A percentile compares a stretch with the other conserved stretches of the same genome.
Conservation (phyloP, 30 jellyfish, hydroid and myxozoan genomes). For the Haliclystus octoradiatus region DNA sequence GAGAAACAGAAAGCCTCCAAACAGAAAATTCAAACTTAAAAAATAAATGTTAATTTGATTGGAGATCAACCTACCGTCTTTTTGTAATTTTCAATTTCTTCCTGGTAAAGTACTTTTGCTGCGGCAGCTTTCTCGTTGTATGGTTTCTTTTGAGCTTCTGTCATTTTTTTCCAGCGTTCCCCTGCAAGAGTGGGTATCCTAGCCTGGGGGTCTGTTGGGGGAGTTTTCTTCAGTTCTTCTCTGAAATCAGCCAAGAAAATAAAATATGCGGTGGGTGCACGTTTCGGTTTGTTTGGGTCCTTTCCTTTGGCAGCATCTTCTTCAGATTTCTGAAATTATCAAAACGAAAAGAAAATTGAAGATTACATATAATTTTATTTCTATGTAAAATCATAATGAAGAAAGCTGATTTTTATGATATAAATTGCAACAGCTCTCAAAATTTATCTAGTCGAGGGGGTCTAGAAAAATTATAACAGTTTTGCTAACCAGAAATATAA, state of each 20-base stretch:
- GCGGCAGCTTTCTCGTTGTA: constrained; percentile 62
- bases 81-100: constrained; percentile 58
- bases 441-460: too few relatives aligned
- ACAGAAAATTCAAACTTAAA: too few relatives aligned
- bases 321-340: constrained; percentile 52
- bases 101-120: constrained; percentile 61
- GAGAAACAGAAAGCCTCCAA: too few relatives aligned
- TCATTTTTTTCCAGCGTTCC: constrained; percentile 69
- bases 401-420: background rate
- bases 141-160: constrained; percentile 57
- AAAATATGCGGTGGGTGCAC: constrained; percentile 90
- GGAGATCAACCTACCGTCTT: constrained; percentile 38
- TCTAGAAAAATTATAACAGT: too few relatives aligned
- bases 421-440: background rate
- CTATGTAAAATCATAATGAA: background rate
- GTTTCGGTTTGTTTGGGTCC: constrained; percentile 95
- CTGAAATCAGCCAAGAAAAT: constrained; percentile 89
- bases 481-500: too few relatives aligned
- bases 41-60: too few relatives aligned
- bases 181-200: constrained; percentile 83
- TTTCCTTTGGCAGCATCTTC: constrained; percentile 65
- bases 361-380: background rate
- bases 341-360: background rate
- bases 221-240: constrained; percentile 29
- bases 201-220: too few relatives aligned